phyloP scores from a whole-genome alignment of 2,113 vertebrate genomes.

The Morone chrysops region DNA sequence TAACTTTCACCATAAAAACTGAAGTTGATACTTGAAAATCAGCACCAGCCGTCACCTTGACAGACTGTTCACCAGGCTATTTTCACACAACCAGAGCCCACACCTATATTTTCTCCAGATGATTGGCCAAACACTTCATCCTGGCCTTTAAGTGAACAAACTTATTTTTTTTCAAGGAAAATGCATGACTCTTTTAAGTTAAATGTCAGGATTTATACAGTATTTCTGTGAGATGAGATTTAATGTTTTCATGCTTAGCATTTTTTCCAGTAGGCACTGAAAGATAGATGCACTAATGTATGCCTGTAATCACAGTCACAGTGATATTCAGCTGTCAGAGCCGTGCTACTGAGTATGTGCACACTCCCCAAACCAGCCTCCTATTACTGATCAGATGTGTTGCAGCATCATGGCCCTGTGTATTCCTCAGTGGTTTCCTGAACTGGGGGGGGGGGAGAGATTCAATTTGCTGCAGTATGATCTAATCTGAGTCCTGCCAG shows the following conservation, averaged over 20 bases:
- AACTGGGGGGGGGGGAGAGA: conserved; percentile 60
- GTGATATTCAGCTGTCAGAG: conserved; percentile 35
- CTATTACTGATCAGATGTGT: conserved; percentile 67
- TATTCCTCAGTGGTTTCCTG: conserved; percentile 67
- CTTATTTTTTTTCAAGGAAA: neutral
- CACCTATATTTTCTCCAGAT: conserved; percentile 43
- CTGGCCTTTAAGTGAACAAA: conserved; percentile 10
- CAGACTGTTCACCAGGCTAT: conserved; percentile 29
- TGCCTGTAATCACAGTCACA: neutral
- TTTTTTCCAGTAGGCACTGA: neutral
- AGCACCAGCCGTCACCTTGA: conserved; percentile 30
- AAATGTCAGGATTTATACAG: conserved; percentile 28
- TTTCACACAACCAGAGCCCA: conserved; percentile 31
- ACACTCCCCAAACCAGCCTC: conserved; percentile 30
- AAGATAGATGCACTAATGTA: conserved; percentile 11
- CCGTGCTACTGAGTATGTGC: conserved; percentile 24
- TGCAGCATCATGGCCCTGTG: conserved; percentile 63
- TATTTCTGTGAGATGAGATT: conserved; percentile 1
- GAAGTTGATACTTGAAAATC: conserved; percentile 60
- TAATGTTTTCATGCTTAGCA: neutral
- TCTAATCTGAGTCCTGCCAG: conserved; percentile 81
- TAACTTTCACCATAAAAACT: conserved; percentile 59
- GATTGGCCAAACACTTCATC: conserved; percentile 58
- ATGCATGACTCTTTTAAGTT: neutral
- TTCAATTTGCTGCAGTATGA: conserved; percentile 83